A percentile compares a stretch with the other conserved stretches of the same genome.
phyloP scores from a whole-genome alignment of 2,113 vertebrate species.

The Apus apus region DNA sequence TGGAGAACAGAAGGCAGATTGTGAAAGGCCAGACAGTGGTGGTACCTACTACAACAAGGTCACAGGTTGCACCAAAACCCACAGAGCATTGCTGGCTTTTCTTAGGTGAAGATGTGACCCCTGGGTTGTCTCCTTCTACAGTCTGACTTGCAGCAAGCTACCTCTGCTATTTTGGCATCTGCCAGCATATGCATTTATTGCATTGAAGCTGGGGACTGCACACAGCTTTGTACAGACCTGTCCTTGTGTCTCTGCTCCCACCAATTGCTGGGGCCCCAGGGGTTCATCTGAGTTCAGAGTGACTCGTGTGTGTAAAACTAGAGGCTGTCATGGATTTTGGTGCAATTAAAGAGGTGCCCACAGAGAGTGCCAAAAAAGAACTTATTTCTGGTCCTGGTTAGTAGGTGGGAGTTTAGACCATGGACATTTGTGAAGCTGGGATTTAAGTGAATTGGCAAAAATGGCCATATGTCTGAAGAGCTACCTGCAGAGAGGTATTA shows the following conservation, averaged over 20 bases:
- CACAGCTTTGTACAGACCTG: fast-evolving
- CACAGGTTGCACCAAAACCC: neutral
- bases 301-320: neutral
- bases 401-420: neutral
- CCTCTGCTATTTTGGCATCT: neutral
- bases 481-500: neutral
- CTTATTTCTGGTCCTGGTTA: neutral
- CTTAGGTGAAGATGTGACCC: neutral
- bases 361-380: neutral
- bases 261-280: neutral
- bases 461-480: neutral
- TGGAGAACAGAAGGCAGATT: neutral
- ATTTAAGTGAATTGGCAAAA: neutral
- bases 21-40: neutral
- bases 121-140: neutral
- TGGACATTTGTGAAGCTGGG: neutral
- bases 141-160: neutral
- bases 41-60: neutral
- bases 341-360: neutral
- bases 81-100: neutral
- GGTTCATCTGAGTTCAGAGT: neutral
- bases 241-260: neutral
- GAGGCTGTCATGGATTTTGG: neutral
- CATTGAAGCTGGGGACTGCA: fast-evolving
- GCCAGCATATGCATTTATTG: fast-evolving